Evolutionary conservation across 2,888 invertebrate genomes (phyloP), one percentile per base, ranked within the genome.

Genomic region (Coronaproctus castanopsis): DNA sequence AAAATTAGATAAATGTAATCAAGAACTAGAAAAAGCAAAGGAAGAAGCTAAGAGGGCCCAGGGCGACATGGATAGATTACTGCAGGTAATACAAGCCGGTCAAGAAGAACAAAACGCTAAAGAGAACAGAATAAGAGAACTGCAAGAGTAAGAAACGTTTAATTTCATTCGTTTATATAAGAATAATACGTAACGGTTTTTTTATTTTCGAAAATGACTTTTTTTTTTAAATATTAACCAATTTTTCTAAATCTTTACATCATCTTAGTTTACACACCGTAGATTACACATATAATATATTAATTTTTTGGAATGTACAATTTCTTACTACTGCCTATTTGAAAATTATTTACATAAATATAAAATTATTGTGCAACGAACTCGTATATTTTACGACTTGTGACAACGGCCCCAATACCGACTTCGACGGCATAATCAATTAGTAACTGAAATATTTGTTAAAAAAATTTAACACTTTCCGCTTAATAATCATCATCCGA

Each of bases 31-130:
- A 63, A 80, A 81, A 69, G 80, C 84, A 64, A 83, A 83, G 69
- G 87, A 88, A 69, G 90, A 90, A 71, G 80, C 86, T 52, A 80
- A 82, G 70, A 78, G 87, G 67, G 83, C 87, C 62, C 80, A 87
- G 57, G 78, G 85, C n/a, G 91, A 91, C 75, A 87, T 88, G 68
- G 90, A 91, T 72, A 76, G 90, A 67, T 75, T 92, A 66, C 75
- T 92, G 67, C 87, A 90, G 71, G 77, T 91, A 64, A 86, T 92
- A 69, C 88, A 90, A 75, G 90, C 90, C 87, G 87, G 87, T 66
- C 91, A 91, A 70, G 91, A 91, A 70, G 90, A 91, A 71, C 90
- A 90, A 72, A 89, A 90, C 70, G 79, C 85, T 68, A 91, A 91
- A 74, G 91, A 91, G 72, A 89, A 89, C 73, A 83, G 85, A 72